Base-by-base conservation (phyloP, 2,113 vertebrate species). In the Ifrita kowaldi region DNA sequence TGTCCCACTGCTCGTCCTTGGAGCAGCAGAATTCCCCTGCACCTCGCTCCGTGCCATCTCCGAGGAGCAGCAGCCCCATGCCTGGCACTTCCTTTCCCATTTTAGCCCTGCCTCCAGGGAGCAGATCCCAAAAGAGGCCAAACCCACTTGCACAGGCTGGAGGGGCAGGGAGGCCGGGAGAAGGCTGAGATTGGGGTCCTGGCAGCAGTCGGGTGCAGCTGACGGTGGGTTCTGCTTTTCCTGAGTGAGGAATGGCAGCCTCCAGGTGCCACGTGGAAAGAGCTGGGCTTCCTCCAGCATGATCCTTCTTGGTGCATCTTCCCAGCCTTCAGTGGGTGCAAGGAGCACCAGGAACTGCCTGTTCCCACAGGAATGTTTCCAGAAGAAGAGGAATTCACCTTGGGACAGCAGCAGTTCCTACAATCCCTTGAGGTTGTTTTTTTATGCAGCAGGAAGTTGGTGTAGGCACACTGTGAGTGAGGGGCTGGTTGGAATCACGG, bases 101-200 rank as follows among this genome's bases (percentile, higher is more conserved):
- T 80, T 55, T 11, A 57, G 80, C 84, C 49, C 16, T 49, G 7
- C 41, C 4, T 2, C 6, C 26, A 20, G 11, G 6, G 4, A 68
- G 60, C 10, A 0, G 39, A 19, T 23, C 70, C 55, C 50, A 7
- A 23, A 41, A 9, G 28, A 81, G 78, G 44, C 27, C 77, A 44
- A 33, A n/a, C 7, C 14, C 4, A 0, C 14, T 11, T 2, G 12
- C 22, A 11, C 2, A 1, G 6, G 35, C 44, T 23, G 24, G 30
- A 47, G 17, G 63, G 9, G 21, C 52, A 22, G 57, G 35, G 47
- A 44, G 30, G 52, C 11, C 27, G 5, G 64, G 64, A 65, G 12
- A 15, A 33, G 32, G n/a, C 23, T 12, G 42, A 71, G 32, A 70
- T 7, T 49, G n/a, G 47, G 64, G 13, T 57, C 35, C 65, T 42